A percentile compares a stretch with the other conserved stretches of the same genome.
phyloP scores from a whole-genome alignment of 2,888 invertebrate species.

The Mycalesis mineus region DNA sequence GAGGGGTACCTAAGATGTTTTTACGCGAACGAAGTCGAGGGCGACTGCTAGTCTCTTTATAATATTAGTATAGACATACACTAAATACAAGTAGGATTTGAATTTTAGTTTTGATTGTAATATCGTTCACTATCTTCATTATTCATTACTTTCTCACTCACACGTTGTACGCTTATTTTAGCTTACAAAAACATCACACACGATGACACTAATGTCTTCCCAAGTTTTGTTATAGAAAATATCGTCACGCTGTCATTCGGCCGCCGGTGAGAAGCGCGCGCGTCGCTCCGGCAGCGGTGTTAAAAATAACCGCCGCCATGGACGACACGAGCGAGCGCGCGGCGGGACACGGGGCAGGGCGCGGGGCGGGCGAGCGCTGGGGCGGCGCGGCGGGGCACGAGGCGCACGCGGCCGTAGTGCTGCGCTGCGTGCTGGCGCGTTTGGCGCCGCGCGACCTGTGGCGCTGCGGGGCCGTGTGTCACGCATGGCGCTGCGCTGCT shows the following conservation, averaged over 20 bases:
- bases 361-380: slow-evolving; percentile 9
- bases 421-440: slow-evolving; percentile 42
- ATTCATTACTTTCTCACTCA: no score
- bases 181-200: no score
- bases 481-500: slow-evolving; percentile 52
- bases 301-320: neutral
- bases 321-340: neutral
- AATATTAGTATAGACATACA: no score
- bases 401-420: slow-evolving; percentile 29
- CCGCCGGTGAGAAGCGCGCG: neutral
- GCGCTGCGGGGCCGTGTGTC: slow-evolving; percentile 44
- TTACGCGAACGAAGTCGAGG: no score
- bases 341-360: slow-evolving; percentile 15
- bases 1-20: no score
- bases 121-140: no score
- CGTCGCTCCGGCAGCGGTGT: neutral
- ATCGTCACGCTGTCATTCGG: neutral
- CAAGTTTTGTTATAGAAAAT: no score
- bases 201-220: no score
- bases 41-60: no score
- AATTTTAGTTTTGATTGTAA: no score
- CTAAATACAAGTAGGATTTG: no score
- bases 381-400: slow-evolving; percentile 13
- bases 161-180: no score
- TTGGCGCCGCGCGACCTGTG: slow-evolving; percentile 41